Percentiles rank a stretch among this genome's conserved stretches.
These are phyloP conservation scores for Macaca nemestrina DNA, from an alignment of 2,113 vertebrate species.

Conservation along the genomic window DNA sequence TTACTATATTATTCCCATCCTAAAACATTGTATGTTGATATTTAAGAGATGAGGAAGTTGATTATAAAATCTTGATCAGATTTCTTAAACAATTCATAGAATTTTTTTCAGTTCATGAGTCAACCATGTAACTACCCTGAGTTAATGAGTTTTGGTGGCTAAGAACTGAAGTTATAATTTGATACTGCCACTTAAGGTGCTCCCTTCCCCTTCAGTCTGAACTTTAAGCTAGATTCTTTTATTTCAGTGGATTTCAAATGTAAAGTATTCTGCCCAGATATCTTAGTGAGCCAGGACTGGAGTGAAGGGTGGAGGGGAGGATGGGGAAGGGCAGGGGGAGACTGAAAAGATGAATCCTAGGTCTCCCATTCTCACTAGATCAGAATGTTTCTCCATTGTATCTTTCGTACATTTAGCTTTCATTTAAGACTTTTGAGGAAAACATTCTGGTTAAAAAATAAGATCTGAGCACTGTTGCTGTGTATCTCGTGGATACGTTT, in stretches of 20 bases:
- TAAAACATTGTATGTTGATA: constrained; percentile 2
- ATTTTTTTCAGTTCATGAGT: constrained; percentile 35
- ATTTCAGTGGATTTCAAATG: constrained; percentile 15
- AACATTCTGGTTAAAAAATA: neutral
- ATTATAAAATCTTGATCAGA: neutral
- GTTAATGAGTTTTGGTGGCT: constrained; percentile 28
- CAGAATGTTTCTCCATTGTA: neutral
- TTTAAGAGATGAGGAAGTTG: neutral
- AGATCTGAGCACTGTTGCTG: neutral
- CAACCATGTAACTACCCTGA: neutral
- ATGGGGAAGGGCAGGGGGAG: too few relatives aligned
- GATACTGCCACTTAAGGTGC: neutral
- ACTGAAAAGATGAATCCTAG: neutral
- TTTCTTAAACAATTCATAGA: constrained; percentile 30
- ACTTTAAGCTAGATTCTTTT: neutral
- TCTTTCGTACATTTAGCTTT: neutral
- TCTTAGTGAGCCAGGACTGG: neutral
- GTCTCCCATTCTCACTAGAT: neutral
- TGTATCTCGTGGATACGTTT: neutral
- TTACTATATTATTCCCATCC: neutral
- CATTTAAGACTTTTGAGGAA: neutral
- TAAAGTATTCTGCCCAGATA: neutral
- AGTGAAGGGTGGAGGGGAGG: neutral
- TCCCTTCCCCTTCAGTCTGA: neutral
- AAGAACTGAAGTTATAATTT: constrained; percentile 10